Conservation (phyloP, 2,888 invertebrate species). For the Chelonus formosanus region DNA sequence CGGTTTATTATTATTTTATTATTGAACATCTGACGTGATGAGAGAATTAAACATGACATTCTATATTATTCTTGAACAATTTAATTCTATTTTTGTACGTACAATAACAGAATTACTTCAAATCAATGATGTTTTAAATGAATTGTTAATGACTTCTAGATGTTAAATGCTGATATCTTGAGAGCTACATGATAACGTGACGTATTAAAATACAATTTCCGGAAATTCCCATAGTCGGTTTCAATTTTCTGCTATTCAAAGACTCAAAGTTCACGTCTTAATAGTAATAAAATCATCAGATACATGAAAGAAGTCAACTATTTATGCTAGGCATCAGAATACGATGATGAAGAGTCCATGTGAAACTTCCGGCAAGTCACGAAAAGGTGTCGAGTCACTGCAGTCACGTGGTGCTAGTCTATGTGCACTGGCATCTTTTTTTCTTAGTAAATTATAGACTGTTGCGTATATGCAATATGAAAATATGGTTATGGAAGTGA, state of each 20-base stretch:
- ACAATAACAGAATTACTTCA: too few species aligned
- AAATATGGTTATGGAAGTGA: conserved; percentile 20
- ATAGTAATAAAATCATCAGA: neutral
- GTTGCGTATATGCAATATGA: conserved; percentile 14
- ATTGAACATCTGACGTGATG: neutral
- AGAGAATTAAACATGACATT: too few species aligned
- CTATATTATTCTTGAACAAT: too few species aligned
- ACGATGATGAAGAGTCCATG: conserved; percentile 12
- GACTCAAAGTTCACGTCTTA: too few species aligned
- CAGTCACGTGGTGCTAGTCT: conserved; percentile 8
- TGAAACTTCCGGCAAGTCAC: conserved; percentile 11
- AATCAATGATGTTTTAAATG: too few species aligned
- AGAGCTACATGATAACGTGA: too few species aligned
- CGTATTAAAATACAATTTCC: conserved; percentile 28
- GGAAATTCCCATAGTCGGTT: conserved; percentile 24
- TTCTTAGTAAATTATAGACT: conserved; percentile 17
- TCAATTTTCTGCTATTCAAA: too few species aligned
- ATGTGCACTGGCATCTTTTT: conserved; percentile 21
- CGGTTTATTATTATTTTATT: neutral
- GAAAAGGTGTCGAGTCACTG: conserved; percentile 25
- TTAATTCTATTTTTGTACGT: too few species aligned
- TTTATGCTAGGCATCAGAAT: neutral
- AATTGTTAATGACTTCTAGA: too few species aligned
- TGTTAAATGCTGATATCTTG: too few species aligned
- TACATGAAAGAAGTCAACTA: neutral